phyloP scores from a whole-genome alignment of 2,113 vertebrate genomes.

The Montifringilla adamsi region DNA sequence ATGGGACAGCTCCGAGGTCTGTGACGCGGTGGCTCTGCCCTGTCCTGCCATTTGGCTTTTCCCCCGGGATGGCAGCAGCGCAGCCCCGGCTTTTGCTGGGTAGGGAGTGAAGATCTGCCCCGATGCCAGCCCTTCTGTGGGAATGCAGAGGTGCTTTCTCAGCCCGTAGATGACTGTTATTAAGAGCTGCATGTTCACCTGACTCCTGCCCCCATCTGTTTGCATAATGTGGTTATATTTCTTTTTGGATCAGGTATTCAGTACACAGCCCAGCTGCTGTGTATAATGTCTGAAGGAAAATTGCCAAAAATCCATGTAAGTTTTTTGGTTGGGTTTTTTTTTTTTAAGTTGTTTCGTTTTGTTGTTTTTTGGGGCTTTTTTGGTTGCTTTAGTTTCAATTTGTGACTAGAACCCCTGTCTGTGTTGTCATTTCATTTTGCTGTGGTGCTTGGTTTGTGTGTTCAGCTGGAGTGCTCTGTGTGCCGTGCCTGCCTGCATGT shows the following conservation, averaged over 20 bases:
- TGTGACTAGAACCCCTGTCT: not conserved
- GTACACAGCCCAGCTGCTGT: conserved; percentile 57
- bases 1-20: not conserved
- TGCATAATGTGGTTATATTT: conserved; percentile 52
- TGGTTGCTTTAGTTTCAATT: not conserved
- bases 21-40: not conserved
- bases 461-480: not conserved
- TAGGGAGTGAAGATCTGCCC: not conserved
- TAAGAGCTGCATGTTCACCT: conserved; percentile 45
- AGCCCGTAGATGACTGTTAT: not conserved
- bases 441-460: not conserved
- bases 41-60: not conserved
- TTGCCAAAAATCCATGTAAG: conserved; percentile 62
- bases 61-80: not conserved
- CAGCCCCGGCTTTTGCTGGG: not conserved
- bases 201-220: conserved; percentile 1
- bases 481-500: not conserved
- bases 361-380: not conserved
- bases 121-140: not conserved
- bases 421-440: not conserved
- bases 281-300: conserved; percentile 66
- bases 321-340: not conserved
- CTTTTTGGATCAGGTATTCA: conserved; percentile 61
- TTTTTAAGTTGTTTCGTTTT: too few species aligned
- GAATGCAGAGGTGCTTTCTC: not conserved